A percentile compares a stretch with the other conserved stretches of the same genome.
These are phyloP conservation scores for Pseudorhiza aurosa DNA, from an alignment of 30 jellyfish, hydroid and myxozoan species.

Conservation along the genomic window DNA sequence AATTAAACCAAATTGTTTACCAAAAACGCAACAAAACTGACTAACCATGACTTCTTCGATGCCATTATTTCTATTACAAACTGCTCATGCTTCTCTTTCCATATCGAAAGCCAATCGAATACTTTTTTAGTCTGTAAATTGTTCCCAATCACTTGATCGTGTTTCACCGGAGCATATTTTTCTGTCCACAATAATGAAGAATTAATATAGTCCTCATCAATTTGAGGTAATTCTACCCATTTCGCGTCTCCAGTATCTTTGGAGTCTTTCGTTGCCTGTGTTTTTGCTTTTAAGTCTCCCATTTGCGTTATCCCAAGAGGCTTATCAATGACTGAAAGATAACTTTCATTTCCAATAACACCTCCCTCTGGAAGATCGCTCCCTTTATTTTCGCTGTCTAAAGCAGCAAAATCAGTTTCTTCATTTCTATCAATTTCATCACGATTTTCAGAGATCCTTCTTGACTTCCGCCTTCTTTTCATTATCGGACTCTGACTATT, in stretches of 20 bases:
- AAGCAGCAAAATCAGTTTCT: not conserved
- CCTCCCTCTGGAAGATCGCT: not conserved
- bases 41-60: conserved; percentile 39
- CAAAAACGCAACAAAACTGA: too few relatives aligned
- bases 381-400: not conserved
- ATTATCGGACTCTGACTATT: conserved; percentile 18
- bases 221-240: conserved; percentile 15
- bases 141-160: conserved; percentile 83
- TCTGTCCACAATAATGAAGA: conserved; percentile 92
- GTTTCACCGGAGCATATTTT: conserved; percentile 84
- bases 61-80: conserved; percentile 65
- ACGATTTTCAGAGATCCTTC: not conserved
- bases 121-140: conserved; percentile 28
- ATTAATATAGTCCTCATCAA: conserved; percentile 77
- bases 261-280: not conserved
- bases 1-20: too few relatives aligned
- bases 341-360: not conserved
- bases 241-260: not conserved
- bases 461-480: conserved; percentile 25
- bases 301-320: not conserved
- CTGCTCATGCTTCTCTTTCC: conserved; percentile 89
- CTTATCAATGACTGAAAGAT: not conserved
- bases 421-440: not conserved
- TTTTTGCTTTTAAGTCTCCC: not conserved
- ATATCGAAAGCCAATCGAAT: conserved; percentile 83